Evolutionary conservation across 2,888 invertebrate species (phyloP).

Genomic region (Smittia sp.): DNA sequence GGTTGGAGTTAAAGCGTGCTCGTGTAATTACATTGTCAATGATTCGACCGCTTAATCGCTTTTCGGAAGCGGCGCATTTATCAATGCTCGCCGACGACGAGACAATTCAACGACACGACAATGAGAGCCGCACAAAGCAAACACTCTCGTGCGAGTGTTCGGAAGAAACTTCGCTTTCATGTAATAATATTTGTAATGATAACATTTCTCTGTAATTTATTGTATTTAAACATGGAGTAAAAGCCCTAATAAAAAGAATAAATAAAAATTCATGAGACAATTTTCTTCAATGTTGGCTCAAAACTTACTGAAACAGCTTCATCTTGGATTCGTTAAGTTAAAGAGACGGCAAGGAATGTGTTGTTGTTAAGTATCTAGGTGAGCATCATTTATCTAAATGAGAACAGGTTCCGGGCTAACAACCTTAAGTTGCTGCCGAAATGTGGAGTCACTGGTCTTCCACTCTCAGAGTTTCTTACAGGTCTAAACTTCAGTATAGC

Average conservation of each 20-base stretch:
- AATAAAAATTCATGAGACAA: neutral
- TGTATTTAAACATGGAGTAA: constrained; percentile 37
- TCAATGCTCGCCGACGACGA: neutral
- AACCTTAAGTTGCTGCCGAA: too few species aligned
- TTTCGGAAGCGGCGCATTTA: neutral
- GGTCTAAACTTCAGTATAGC: too few species aligned
- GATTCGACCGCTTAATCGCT: too few species aligned
- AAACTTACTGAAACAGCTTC: neutral
- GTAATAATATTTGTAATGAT: constrained; percentile 35
- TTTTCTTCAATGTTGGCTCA: neutral
- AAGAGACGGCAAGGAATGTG: too few species aligned
- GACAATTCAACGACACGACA: neutral
- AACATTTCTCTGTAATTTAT: constrained; percentile 40
- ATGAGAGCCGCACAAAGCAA: neutral
- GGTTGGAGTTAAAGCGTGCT: too few species aligned
- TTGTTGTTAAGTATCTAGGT: too few species aligned
- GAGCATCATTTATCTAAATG: too few species aligned
- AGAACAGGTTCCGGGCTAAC: too few species aligned
- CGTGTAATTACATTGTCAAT: too few species aligned
- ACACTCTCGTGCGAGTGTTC: neutral
- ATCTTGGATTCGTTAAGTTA: too few species aligned
- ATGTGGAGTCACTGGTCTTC: too few species aligned
- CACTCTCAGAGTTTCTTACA: too few species aligned
- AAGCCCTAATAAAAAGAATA: constrained; percentile 36
- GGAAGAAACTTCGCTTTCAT: neutral